Conservation (phyloP, 2,888 invertebrate species). For the Apodemia duryi region DNA sequence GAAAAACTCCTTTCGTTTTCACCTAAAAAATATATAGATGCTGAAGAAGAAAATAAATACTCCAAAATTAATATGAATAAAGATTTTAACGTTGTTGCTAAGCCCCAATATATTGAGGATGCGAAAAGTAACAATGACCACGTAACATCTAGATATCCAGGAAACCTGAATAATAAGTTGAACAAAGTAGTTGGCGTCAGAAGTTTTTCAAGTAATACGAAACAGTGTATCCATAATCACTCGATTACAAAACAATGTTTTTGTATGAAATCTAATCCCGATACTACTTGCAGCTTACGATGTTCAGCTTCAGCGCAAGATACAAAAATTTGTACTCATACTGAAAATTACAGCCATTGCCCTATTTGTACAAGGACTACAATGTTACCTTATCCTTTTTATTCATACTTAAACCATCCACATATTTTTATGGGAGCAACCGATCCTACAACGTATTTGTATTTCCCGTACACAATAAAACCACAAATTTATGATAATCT, state of each 20-base stretch:
- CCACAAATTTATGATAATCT: slow-evolving; percentile 37
- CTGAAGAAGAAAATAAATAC: slow-evolving; percentile 22
- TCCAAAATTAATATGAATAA: slow-evolving; percentile 19
- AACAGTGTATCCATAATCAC: slow-evolving; percentile 19
- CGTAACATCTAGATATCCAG: not conserved
- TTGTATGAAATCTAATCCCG: slow-evolving; percentile 38
- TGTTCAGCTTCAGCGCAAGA: slow-evolving; percentile 29
- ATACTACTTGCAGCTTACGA: slow-evolving; percentile 35
- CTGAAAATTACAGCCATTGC: slow-evolving; percentile 18
- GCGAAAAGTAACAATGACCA: slow-evolving; percentile 20
- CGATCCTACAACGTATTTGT: slow-evolving; percentile 35
- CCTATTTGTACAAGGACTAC: slow-evolving; percentile 35
- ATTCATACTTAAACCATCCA: slow-evolving; percentile 31
- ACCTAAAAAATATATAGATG: slow-evolving; percentile 17
- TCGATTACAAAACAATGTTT: slow-evolving; percentile 36
- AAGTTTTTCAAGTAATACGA: slow-evolving; percentile 40
- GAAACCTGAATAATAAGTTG: not conserved
- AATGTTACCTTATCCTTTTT: slow-evolving; percentile 40
- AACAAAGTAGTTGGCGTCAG: slow-evolving; percentile 52
- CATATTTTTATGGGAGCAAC: slow-evolving; percentile 38
- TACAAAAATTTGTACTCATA: slow-evolving; percentile 33
- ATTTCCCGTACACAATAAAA: slow-evolving; percentile 40
- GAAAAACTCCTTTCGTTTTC: slow-evolving; percentile 36
- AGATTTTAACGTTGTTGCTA: slow-evolving; percentile 8
- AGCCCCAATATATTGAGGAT: slow-evolving; percentile 17